These are phyloP conservation scores for Philaethria dido DNA, from an alignment of 2,888 invertebrate species.

Conservation along the genomic window DNA sequence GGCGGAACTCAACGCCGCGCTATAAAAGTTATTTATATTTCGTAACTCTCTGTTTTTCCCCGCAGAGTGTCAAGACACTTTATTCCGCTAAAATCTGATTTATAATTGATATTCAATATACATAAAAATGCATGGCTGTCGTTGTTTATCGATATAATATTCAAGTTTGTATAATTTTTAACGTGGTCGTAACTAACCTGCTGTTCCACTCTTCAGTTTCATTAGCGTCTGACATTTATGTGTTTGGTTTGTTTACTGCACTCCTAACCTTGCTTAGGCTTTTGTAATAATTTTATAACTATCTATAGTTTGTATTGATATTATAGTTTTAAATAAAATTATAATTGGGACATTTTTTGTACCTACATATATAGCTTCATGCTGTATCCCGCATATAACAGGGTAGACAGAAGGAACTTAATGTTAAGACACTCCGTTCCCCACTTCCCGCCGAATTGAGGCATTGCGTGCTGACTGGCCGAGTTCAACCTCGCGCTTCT, in stretches of 20 bases:
- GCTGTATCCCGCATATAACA: too few relatives aligned
- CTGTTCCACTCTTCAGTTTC: slow-evolving; percentile 26
- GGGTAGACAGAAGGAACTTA: too few relatives aligned
- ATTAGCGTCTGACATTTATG: slow-evolving; percentile 25
- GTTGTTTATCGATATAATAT: slow-evolving; percentile 11
- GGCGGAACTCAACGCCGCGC: too few relatives aligned
- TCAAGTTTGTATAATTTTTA: slow-evolving; percentile 24
- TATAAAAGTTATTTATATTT: too few relatives aligned
- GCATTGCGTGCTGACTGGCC: too few relatives aligned
- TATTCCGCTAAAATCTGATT: not conserved
- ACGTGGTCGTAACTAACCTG: slow-evolving; percentile 20
- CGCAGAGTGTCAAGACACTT: too few relatives aligned
- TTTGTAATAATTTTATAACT: slow-evolving; percentile 17
- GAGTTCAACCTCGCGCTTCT: too few relatives aligned
- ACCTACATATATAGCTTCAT: too few relatives aligned
- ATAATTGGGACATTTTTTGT: too few relatives aligned
- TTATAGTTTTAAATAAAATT: not conserved
- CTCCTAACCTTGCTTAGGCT: slow-evolving; percentile 15
- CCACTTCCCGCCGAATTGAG: too few relatives aligned
- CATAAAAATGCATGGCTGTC: slow-evolving; percentile 4
- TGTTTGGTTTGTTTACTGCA: slow-evolving; percentile 19
- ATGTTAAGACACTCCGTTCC: too few relatives aligned
- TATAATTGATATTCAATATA: not conserved
- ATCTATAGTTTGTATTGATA: not conserved
- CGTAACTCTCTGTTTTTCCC: too few relatives aligned